Evolutionary conservation across 2,113 vertebrate genomes (phyloP), one percentile per base, ranked within the genome.

Genomic region (Pipra filicauda): DNA sequence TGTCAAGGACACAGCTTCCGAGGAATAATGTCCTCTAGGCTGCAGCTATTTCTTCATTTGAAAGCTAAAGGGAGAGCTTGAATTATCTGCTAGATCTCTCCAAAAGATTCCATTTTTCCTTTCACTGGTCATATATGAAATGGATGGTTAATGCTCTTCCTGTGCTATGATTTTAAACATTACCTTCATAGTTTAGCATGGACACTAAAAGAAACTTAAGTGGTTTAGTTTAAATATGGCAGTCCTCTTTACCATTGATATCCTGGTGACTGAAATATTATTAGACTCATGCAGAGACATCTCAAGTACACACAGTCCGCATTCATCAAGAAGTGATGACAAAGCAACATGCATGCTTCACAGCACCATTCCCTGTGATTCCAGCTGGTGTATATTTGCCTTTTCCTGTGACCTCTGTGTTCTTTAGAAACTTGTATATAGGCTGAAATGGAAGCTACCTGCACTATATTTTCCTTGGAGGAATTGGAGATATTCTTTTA

Each of bases 271-370:
- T 93, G 84, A 96, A 96, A 96, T 66, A 90, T 94, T 91, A 95
- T 81, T 90, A 94, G 41, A 30, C 26, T 91, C 87, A 84, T 89
- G 41, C 46, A 96, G 94, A 97, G 77, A 75, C 70, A 70, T 87
- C 59, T 93, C 62, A 95, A 89, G 54, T 91, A 71, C n/a, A 83
- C 37, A 83, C 6, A 74, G 69, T 77, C 46, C 41, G 85, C 61
- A 74, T 97, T 95, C 80, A 94, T 96, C 87, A 96, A 88, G 64
- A 55, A 94, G 55, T 26, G 48, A 76, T 94, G 95, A 33, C 91
- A 59, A 92, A 97, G 59, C 39, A 76, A 61, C 37, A 18, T 75
- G 71, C 16, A 12, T 94, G 44, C 15, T 89, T 88, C 46, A 73
- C 41, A 21, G 23, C 59, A 92, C 41, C 27, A 57, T 89, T 95